phyloP scores from a whole-genome alignment of 2,113 vertebrate genomes.

The Grantiella picta region DNA sequence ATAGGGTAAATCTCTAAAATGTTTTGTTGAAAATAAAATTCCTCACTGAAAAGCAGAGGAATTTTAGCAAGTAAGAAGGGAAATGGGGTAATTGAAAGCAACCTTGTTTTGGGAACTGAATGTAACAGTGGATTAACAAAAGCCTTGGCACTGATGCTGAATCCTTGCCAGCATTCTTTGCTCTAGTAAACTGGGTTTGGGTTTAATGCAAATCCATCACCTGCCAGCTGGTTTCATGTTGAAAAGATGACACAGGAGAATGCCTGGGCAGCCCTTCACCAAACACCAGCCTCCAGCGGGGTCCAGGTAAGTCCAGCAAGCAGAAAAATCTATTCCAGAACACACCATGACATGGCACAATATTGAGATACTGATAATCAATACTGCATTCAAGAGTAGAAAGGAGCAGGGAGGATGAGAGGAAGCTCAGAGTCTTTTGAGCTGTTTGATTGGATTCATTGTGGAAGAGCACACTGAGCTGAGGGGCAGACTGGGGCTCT shows the following conservation, averaged over 20 bases:
- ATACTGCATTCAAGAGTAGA: not conserved
- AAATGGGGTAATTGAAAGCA: not conserved
- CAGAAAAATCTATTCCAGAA: not conserved
- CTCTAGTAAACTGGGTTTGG: not conserved
- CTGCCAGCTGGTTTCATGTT: not conserved
- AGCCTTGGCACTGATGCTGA: not conserved
- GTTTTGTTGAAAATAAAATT: not conserved
- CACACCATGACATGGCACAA: not conserved
- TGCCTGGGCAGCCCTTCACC: accelerated
- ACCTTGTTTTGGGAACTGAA: not conserved
- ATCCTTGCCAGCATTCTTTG: not conserved
- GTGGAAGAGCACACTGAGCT: not conserved
- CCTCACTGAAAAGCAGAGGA: not conserved
- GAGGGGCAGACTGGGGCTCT: not conserved
- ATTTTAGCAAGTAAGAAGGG: not conserved
- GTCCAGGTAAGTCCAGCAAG: not conserved
- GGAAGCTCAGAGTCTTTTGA: not conserved
- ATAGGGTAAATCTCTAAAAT: not conserved
- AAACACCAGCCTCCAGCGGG: not conserved
- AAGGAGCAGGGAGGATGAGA: not conserved
- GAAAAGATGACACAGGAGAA: not conserved
- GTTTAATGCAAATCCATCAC: not conserved
- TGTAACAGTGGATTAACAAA: not conserved
- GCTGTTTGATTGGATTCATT: accelerated
- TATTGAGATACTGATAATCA: accelerated